Evolutionary conservation across 2,113 vertebrate species (phyloP).

Genomic region (Sprattus sprattus): DNA sequence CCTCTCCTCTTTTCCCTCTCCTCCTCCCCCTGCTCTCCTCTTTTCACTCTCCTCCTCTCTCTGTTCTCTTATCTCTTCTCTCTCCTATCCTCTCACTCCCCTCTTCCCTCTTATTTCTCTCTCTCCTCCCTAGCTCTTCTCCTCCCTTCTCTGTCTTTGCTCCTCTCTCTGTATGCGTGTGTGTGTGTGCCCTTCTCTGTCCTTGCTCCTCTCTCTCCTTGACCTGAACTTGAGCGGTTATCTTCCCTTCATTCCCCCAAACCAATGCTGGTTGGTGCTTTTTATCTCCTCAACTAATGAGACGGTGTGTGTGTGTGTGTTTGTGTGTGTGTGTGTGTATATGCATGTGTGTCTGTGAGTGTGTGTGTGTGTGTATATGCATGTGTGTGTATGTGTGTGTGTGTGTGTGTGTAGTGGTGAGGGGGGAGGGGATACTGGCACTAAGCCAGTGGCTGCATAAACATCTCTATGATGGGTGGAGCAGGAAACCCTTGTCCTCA

Average conservation of each 20-base stretch:
- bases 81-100: neutral
- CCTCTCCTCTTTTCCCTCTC: neutral
- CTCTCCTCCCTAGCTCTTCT: neutral
- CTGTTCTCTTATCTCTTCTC: neutral
- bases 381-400: neutral
- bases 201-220: neutral
- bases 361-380: neutral
- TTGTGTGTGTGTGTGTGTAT: neutral
- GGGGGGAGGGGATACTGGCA: conserved; percentile 50
- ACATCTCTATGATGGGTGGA: conserved; percentile 38
- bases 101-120: neutral
- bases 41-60: neutral
- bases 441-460: conserved; percentile 44
- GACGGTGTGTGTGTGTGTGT: neutral
- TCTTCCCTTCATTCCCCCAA: neutral
- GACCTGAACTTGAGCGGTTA: neutral
- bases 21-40: neutral
- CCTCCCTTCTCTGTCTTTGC: neutral
- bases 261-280: neutral
- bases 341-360: neutral
- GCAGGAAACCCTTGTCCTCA: conserved; percentile 43
- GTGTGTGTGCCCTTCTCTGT: neutral
- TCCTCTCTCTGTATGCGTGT: neutral
- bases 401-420: conserved; percentile 10
- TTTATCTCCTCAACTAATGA: conserved; percentile 4